These are phyloP conservation scores for Athene noctua DNA, from an alignment of 2,113 vertebrate genomes.

Conservation along the genomic window DNA sequence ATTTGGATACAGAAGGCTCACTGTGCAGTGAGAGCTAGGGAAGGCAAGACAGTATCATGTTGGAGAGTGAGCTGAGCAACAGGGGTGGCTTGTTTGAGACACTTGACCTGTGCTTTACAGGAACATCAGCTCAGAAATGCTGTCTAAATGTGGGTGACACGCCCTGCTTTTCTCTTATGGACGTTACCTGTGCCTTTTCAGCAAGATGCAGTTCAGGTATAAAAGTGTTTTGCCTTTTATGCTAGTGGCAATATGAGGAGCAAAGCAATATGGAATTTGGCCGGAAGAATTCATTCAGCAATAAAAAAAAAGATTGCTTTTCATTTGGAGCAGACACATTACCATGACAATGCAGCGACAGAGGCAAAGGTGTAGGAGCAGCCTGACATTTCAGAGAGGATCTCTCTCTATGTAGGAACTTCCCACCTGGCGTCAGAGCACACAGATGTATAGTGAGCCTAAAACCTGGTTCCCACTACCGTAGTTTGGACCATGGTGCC, in stretches of 20 bases:
- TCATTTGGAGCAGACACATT: neutral
- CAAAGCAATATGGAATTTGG: neutral
- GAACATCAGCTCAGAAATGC: neutral
- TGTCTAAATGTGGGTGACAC: neutral
- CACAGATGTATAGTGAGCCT: fast-evolving
- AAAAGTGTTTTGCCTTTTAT: neutral
- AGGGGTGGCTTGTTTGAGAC: fast-evolving
- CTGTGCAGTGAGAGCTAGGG: neutral
- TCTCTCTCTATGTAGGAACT: fast-evolving
- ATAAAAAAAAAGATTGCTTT: neutral
- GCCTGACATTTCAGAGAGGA: neutral
- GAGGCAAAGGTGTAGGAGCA: neutral
- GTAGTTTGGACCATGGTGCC: neutral
- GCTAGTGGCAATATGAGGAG: neutral
- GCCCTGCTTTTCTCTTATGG: neutral
- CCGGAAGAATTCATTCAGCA: neutral
- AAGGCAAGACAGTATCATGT: neutral
- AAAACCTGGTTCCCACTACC: neutral
- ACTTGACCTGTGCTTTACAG: neutral
- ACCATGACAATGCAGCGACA: neutral
- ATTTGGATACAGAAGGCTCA: neutral
- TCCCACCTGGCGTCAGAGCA: fast-evolving
- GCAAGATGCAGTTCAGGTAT: neutral
- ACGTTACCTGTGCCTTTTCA: neutral
- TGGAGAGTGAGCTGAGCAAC: neutral